These are phyloP conservation scores for Macrostomum lignano DNA, from an alignment of 1,140 invertebrate genomes.

Conservation along the genomic window DNA sequence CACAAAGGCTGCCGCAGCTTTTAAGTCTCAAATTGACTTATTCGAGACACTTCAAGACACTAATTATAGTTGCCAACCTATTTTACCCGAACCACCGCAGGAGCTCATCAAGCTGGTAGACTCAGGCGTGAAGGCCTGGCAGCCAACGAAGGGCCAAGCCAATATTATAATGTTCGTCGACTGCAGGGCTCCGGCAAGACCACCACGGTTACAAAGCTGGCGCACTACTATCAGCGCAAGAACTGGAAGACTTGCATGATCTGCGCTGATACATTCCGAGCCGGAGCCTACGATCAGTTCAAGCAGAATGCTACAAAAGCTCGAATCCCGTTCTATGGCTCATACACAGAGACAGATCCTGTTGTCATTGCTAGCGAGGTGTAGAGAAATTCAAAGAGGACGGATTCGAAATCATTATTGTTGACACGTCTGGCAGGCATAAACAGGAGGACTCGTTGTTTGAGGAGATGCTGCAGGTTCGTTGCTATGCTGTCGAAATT, in stretches of 20 bases:
- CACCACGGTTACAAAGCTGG: constrained; percentile 48
- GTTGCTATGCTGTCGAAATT: too few species aligned
- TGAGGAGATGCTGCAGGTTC: constrained; percentile 95
- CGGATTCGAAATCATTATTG: constrained; percentile 97
- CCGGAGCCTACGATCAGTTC: constrained; percentile 95
- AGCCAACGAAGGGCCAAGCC: constrained; percentile 67
- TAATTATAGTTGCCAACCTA: too few species aligned
- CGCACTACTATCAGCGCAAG: constrained; percentile 81
- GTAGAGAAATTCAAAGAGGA: constrained; percentile 97
- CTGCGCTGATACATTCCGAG: constrained; percentile 96
- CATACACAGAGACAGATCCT: constrained; percentile 95
- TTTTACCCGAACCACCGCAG: too few species aligned
- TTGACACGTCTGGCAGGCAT: constrained; percentile 91
- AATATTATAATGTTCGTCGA: constrained; percentile 98
- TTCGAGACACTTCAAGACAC: too few species aligned
- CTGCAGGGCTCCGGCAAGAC: constrained; percentile 93
- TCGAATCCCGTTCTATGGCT: constrained; percentile 98
- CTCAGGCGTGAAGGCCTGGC: constrained; percentile 79
- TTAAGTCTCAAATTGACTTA: too few species aligned
- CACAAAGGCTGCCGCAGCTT: too few species aligned
- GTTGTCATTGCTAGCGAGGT: constrained; percentile 96
- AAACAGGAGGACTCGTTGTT: constrained; percentile 97
- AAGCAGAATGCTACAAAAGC: constrained; percentile 99
- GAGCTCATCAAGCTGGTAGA: constrained; percentile 65
- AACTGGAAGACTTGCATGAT: constrained; percentile 97